A percentile compares a stretch with the other conserved stretches of the same genome.
These are phyloP conservation scores for Lottia gigantea DNA, from an alignment of 2,888 invertebrate species.

Conservation along the genomic window DNA sequence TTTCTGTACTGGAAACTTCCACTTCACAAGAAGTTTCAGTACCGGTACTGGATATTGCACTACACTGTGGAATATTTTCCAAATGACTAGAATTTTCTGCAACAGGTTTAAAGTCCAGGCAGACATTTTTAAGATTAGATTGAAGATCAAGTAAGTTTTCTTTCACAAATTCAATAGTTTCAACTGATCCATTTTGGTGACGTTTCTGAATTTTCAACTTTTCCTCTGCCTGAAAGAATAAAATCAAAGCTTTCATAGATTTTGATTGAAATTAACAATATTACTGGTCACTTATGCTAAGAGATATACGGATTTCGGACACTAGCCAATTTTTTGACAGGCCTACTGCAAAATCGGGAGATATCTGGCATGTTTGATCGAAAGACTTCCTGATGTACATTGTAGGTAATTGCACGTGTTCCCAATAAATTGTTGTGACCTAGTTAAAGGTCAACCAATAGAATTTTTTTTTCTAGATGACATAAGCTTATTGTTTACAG, in stretches of 20 bases:
- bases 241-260: background rate
- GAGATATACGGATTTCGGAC: too few relatives aligned
- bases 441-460: too few relatives aligned
- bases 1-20: too few relatives aligned
- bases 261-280: background rate
- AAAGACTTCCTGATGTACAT: too few relatives aligned
- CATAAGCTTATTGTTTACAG: too few relatives aligned
- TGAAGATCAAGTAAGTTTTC: constrained; percentile 58
- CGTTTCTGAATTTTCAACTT: constrained; percentile 49
- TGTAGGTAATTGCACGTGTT: too few relatives aligned
- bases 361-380: too few relatives aligned
- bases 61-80: background rate
- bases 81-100: background rate
- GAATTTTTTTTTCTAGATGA: too few relatives aligned
- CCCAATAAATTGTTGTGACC: too few relatives aligned
- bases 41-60: background rate
- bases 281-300: too few relatives aligned
- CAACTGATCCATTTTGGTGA: constrained; percentile 47
- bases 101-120: background rate
- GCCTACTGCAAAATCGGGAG: too few relatives aligned
- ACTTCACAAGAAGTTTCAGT: background rate
- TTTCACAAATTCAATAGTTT: constrained; percentile 59
- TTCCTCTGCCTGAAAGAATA: constrained; percentile 51
- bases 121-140: constrained; percentile 37
- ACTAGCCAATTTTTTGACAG: too few relatives aligned